Conservation (phyloP, 2,797 vertebrate species). For the Argentina silus region DNA sequence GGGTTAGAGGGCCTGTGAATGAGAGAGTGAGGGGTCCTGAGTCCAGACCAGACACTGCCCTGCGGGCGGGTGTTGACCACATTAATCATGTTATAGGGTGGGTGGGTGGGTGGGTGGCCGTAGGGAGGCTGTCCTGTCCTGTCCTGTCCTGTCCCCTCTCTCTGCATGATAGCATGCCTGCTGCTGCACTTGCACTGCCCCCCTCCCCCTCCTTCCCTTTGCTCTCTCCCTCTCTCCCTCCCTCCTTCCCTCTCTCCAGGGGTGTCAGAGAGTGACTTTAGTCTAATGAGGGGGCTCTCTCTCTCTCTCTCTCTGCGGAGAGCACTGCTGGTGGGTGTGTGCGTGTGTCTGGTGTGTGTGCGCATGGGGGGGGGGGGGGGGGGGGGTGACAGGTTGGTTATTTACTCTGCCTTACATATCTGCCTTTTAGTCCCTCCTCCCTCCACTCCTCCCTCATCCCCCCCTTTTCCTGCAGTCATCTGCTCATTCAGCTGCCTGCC, state of each 20-base stretch:
- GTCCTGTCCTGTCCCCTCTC: slow-evolving; percentile 34
- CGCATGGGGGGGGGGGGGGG: slow-evolving; percentile 29
- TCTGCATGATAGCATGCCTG: slow-evolving; percentile 52
- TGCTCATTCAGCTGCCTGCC: slow-evolving; percentile 64
- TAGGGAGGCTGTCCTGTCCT: slow-evolving; percentile 9
- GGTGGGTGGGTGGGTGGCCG: slow-evolving; percentile 7
- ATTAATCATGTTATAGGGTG: slow-evolving; percentile 74
- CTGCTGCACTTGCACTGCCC: slow-evolving; percentile 63
- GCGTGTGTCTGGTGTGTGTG: slow-evolving; percentile 25
- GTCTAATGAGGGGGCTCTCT: slow-evolving; percentile 79
- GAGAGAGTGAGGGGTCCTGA: slow-evolving; percentile 54
- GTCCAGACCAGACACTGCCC: slow-evolving; percentile 63
- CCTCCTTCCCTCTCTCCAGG: slow-evolving; percentile 41
- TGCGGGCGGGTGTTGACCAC: slow-evolving; percentile 67
- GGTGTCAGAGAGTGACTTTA: slow-evolving; percentile 71
- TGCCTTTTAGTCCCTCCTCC: slow-evolving; percentile 63
- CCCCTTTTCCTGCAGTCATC: slow-evolving; percentile 64
- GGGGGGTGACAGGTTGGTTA: slow-evolving; percentile 77
- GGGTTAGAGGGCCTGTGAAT: neutral
- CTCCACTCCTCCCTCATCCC: slow-evolving; percentile 29
- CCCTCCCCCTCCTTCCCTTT: slow-evolving; percentile 51
- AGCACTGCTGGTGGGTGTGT: slow-evolving; percentile 41
- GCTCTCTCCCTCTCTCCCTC: slow-evolving; percentile 9
- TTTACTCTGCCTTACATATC: slow-evolving; percentile 74
- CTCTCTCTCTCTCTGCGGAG: slow-evolving; percentile 59